Percentiles rank a stretch among this genome's conserved stretches.
Evolutionary conservation across 2,113 vertebrate genomes (phyloP).

Genomic region (Poicephalus meyeri): DNA sequence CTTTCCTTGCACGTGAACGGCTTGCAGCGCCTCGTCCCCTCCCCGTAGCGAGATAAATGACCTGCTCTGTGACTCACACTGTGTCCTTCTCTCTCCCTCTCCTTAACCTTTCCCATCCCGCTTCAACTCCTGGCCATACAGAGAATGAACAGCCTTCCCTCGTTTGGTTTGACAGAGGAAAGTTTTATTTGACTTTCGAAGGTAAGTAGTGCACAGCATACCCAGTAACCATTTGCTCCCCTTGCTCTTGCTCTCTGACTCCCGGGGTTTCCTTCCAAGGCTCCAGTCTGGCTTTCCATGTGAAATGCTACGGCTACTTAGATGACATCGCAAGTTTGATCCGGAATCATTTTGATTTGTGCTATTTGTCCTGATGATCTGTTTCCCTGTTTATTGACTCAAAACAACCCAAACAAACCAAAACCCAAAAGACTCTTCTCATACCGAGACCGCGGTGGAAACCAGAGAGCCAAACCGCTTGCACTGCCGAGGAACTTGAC

Average conservation of each 20-base stretch:
- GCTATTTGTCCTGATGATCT: neutral
- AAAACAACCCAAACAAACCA: neutral
- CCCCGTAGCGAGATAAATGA: slow-evolving; percentile 83
- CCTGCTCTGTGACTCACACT: slow-evolving; percentile 95
- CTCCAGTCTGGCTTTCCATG: slow-evolving; percentile 16
- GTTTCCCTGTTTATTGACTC: neutral
- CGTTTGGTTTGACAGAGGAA: slow-evolving; percentile 99
- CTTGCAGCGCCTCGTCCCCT: slow-evolving; percentile 73
- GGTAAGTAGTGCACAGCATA: slow-evolving; percentile 93
- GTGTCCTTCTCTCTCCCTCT: slow-evolving; percentile 96
- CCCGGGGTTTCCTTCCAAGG: slow-evolving; percentile 51
- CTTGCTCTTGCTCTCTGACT: slow-evolving; percentile 42
- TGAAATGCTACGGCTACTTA: slow-evolving; percentile 72
- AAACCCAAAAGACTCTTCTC: neutral
- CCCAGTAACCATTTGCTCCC: slow-evolving; percentile 63
- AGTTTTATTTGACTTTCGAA: slow-evolving; percentile 99
- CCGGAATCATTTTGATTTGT: slow-evolving; percentile 25
- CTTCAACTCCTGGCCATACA: slow-evolving; percentile 90
- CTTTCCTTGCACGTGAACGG: slow-evolving; percentile 65
- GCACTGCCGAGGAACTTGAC: slow-evolving; percentile 70
- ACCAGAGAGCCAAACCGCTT: neutral
- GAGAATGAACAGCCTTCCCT: slow-evolving; percentile 99
- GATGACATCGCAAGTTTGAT: neutral
- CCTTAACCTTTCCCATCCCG: slow-evolving; percentile 81
- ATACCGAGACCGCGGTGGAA: neutral